Base-by-base conservation (phyloP, 2,888 invertebrate genomes). In the Hetaerina titia region DNA sequence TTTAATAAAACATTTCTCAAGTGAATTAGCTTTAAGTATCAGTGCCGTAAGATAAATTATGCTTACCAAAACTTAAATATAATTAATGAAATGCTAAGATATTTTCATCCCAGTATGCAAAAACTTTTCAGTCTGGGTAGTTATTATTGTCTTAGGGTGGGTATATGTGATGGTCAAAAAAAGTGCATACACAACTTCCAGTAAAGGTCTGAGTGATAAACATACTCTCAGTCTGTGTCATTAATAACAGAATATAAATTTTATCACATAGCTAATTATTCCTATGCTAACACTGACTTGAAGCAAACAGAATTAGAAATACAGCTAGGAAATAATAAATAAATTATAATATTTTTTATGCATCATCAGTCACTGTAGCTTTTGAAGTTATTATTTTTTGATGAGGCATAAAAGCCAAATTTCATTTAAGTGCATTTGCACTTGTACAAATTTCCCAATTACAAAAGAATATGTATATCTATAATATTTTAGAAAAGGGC, bases 101-200 rank as follows among this genome's bases (percentile, higher is more conserved):
- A 56, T 92, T 56, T 45, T 69, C n/a, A 69, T 92, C 69, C 69
- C 69, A 69, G 92, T 69, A 57, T 45, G 92, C 92, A 45, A 69
- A 92, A 92, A 56, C 22, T 9, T 56, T 92, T 69, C 69, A 64
- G 69, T 64, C 69, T 69, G 69, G 92, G 69, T n/a, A 56, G 69
- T 56, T 92, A 92, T 92, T 92, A 92, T 92, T 92, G 92, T 92
- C 92, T 92, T 74, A 69, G 92, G 92, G 92, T 92, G 92, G 92
- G 92, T 74, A 56, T 74, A 57, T 92, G 45, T 92, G n/a, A 74
- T 74, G 69, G 92, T 69, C n/a, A 45, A 92, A 92, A 64, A 56
- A 57, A 74, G 56, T 69, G n/a, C n/a, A n/a, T 57, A 69, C 92
- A 56, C 69, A 56, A 69, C 56, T 64, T 92, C 92, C 64, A 56